Evolutionary conservation across 2,888 invertebrate species (phyloP), one percentile per base, ranked within the genome.

Genomic region (Elmis aenea): DNA sequence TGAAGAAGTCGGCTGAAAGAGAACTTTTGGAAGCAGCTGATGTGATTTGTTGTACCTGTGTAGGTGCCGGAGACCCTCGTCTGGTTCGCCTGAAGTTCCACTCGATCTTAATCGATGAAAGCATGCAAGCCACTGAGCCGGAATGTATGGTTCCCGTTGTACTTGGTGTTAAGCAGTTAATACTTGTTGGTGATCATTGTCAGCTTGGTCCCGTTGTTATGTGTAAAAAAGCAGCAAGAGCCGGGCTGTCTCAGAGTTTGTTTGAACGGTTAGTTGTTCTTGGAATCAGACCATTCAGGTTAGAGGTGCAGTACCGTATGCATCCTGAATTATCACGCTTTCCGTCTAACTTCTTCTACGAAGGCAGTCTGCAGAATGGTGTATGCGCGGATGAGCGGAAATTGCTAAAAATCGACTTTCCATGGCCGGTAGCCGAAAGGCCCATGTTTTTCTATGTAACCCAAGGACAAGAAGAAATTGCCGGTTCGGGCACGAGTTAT

Each of bases 401-500:
- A 46, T 71, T 96, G 45, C 71, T 77, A 26, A 90, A 90, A 59
- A 82, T 96, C 41, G 96, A 97, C 59, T 99, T 99, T 62, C 95
- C 96, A 0, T 99, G 97, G 96, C 99, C 99, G 0, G 83, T 88
- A 18, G 81, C 83, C 0, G 96, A 97, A 57, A 85, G 94, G 36
- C 99, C 99, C 0, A 95, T 99, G 92, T 94, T 99, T 71, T 99
- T 99, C 70, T 90, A 97, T 62, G 94, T 95, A 0, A 96, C 96
- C 0, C 90, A 90, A 61, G 99, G 99, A 0, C 94, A 96, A 64
- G 99, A 99, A 65, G 99, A 99, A 69, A 97, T 99, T 35, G 95
- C 96, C 18, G 93, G 95, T 0, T 94, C 94, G 1, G 99, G 99
- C 8, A 99, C 99, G 0, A 99, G 97, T 1, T 99, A 97, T 61